A percentile compares a stretch with the other conserved stretches of the same genome.
phyloP scores from a whole-genome alignment of 2,113 vertebrate species.

The Nycticryphes semicollaris region DNA sequence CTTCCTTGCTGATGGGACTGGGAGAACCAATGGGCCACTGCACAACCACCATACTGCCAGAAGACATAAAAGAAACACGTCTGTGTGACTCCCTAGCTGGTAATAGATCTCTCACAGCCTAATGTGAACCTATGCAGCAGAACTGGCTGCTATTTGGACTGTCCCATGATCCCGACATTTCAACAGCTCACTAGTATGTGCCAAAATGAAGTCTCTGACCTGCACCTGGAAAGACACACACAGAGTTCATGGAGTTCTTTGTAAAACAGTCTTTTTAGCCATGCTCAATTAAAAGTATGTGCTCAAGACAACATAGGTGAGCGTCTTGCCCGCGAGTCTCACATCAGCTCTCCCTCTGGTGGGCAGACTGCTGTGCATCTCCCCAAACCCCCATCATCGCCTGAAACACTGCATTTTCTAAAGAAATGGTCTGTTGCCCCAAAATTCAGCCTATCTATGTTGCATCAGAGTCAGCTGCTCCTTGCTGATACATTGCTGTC shows the following conservation, averaged over 20 bases:
- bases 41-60: not conserved
- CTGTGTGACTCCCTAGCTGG: not conserved
- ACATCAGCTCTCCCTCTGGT: not conserved
- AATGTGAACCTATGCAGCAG: not conserved
- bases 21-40: not conserved
- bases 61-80: accelerated
- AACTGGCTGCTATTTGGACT: not conserved
- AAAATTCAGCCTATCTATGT: not conserved
- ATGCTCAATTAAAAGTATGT: not conserved
- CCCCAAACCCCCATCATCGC: not conserved
- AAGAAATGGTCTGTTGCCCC: not conserved
- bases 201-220: not conserved
- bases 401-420: not conserved
- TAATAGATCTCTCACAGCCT: not conserved
- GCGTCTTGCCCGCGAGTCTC: accelerated
- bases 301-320: accelerated
- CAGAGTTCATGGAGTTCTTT: not conserved
- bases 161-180: not conserved
- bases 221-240: not conserved
- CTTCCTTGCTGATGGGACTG: not conserved
- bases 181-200: not conserved
- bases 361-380: not conserved
- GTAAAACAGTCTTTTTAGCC: not conserved
- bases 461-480: not conserved
- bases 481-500: not conserved